Percentiles rank a stretch among this genome's conserved stretches.
These are phyloP conservation scores for Leptobrachium ailaonicum DNA, from an alignment of 2,113 vertebrate species.

Conservation along the genomic window DNA sequence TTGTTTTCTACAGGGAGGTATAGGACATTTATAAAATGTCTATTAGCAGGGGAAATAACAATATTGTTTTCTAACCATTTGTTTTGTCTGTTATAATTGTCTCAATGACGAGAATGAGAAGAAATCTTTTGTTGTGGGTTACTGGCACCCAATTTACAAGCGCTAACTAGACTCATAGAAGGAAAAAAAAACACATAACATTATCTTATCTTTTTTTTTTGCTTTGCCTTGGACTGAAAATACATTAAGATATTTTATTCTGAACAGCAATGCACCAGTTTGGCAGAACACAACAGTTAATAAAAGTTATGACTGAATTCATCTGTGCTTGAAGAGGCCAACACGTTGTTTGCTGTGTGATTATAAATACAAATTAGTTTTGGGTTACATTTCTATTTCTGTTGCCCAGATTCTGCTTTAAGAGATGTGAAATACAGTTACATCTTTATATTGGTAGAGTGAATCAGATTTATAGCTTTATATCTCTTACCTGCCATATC, in stretches of 20 bases:
- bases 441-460: conserved; percentile 3
- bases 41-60: neutral
- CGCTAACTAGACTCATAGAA: neutral
- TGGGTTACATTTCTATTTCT: conserved; percentile 27
- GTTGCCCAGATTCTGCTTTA: conserved; percentile 26
- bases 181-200: conserved; percentile 16
- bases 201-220: conserved; percentile 32
- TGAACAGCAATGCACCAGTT: conserved; percentile 18
- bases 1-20: neutral
- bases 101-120: neutral
- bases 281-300: conserved; percentile 44
- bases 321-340: conserved; percentile 29
- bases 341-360: conserved; percentile 23
- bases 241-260: conserved; percentile 20
- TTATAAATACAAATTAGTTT: conserved; percentile 44
- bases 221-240: conserved; percentile 39
- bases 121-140: neutral
- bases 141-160: conserved; percentile 6
- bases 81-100: conserved; percentile 26
- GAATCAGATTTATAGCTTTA: conserved; percentile 6
- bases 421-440: neutral
- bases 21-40: neutral
- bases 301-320: conserved; percentile 44
- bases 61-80: neutral
- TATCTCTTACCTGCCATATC: neutral